Evolutionary conservation across 2,113 vertebrate species (phyloP), one percentile per base, ranked within the genome.

Genomic region (Tympanuchus pallidicinctus): DNA sequence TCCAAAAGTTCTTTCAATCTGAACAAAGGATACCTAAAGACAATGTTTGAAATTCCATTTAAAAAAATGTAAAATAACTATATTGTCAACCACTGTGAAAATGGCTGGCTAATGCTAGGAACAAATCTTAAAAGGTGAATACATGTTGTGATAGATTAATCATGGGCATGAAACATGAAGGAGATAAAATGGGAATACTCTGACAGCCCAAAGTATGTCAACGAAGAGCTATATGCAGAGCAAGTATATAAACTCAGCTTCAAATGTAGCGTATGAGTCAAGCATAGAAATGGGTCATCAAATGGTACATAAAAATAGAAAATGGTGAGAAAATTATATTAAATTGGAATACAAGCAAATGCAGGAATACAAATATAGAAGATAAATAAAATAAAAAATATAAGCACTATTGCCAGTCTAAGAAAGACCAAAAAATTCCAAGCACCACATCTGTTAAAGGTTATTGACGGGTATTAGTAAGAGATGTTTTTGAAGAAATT

Each of bases 191-290:
- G 36, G 71, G 67, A 95, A 70, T 86, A 42, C 36, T 86, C 71
- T 92, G 90, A 85, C 71, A 92, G 75, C 45, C 36, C 45, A 73
- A 48, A 76, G 82, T 79, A 94, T 77, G 65, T 88, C 75, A 87
- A 34, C 59, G 8, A 70, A 74, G 45, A 89, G 36, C 59, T 92
- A 54, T 25, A 91, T 2, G 2, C 25, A 72, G 54, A 85, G 45
- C 45, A 88, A 76, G 24, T 76, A 92, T 89, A 86, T 80, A 88
- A 85, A 17, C 50, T 94, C 50, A 70, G 30, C 76, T 73, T 22
- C 11, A 88, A 89, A 86, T 47, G 18, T 20, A 73, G 6, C 24
- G 66, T 63, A 13, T 54, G 64, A 85, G 27, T 89, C 48, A 73
- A 75, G 20, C 24, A 79, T 8, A 70, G 34, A 91, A 34, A 19